These are phyloP conservation scores for Sebastiscus tertius DNA, from an alignment of 2,797 vertebrate species.

Conservation along the genomic window DNA sequence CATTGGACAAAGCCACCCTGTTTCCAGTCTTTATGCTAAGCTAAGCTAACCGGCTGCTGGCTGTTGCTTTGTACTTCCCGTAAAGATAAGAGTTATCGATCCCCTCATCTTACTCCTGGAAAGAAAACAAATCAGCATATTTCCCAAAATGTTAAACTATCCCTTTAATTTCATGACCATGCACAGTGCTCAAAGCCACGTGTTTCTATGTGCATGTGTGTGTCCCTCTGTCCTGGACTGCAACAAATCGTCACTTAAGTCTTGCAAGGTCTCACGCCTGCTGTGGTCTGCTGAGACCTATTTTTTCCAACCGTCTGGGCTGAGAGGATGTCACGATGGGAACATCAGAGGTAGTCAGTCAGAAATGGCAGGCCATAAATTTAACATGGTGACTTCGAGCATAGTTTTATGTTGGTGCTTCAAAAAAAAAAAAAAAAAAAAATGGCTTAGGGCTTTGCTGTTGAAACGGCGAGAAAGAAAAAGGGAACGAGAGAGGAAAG, in stretches of 20 bases:
- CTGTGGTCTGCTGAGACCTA: slow-evolving; percentile 11
- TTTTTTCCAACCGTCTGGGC: slow-evolving; percentile 24
- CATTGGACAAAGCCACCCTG: background rate
- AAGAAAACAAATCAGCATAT: background rate
- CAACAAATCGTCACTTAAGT: slow-evolving; percentile 36
- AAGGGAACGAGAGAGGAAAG: background rate
- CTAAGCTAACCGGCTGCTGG: background rate
- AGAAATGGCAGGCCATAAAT: slow-evolving; percentile 58
- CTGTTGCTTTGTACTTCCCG: background rate
- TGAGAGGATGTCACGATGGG: slow-evolving; percentile 45
- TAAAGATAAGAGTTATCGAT: background rate
- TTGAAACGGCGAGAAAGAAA: slow-evolving; percentile 32
- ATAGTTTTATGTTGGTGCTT: slow-evolving; percentile 45
- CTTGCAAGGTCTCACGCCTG: slow-evolving; percentile 22
- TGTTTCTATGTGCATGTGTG: slow-evolving; percentile 28
- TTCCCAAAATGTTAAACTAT: slow-evolving; percentile 1
- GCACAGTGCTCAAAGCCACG: background rate
- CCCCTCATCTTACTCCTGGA: background rate
- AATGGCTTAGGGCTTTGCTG: slow-evolving; percentile 42
- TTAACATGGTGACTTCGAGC: slow-evolving; percentile 50
- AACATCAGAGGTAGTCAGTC: slow-evolving; percentile 59
- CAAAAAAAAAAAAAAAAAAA: slow-evolving; percentile 1
- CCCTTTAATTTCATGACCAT: background rate
- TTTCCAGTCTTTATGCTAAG: background rate
- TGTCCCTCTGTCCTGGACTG: background rate